Evolutionary conservation across 92 coral and sea anemone genomes (phyloP).

Genomic region (Desmophyllum pertusum): DNA sequence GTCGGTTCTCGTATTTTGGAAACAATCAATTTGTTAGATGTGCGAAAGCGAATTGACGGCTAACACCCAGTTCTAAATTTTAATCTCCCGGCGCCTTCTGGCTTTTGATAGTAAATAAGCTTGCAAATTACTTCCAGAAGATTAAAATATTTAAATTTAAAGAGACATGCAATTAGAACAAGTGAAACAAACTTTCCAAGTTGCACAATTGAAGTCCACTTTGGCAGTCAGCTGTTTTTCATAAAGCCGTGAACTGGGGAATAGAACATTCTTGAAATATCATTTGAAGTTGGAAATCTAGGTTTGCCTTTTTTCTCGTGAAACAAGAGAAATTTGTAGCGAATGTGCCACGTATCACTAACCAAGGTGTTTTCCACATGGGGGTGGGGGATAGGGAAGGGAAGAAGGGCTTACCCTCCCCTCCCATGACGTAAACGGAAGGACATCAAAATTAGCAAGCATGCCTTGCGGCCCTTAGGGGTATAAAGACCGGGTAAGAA

Average conservation of each 20-base stretch:
- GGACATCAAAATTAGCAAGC: too few relatives aligned
- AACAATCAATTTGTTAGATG: constrained; percentile 21
- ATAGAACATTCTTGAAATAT: background rate
- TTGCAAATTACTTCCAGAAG: constrained; percentile 18
- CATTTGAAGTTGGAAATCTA: background rate
- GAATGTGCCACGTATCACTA: background rate
- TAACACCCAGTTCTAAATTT: constrained; percentile 6
- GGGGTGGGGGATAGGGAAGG: background rate
- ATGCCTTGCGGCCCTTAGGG: too few relatives aligned
- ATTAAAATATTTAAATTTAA: constrained; percentile 23
- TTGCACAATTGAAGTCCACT: constrained; percentile 13
- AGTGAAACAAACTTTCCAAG: constrained; percentile 21
- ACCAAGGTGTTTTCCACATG: background rate
- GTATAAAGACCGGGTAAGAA: too few relatives aligned
- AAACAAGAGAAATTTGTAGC: background rate
- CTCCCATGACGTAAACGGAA: background rate
- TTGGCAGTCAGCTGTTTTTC: background rate
- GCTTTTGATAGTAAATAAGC: constrained; percentile 10
- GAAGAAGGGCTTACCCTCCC: background rate
- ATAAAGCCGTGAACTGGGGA: background rate
- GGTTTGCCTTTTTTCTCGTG: background rate
- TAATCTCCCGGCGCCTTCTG: constrained; percentile 19
- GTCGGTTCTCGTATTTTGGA: background rate
- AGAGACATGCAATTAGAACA: constrained; percentile 10
- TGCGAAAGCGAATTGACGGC: background rate